These are phyloP conservation scores for Rhegmatorhina hoffmannsi DNA, from an alignment of 2,113 vertebrate species.

Conservation along the genomic window DNA sequence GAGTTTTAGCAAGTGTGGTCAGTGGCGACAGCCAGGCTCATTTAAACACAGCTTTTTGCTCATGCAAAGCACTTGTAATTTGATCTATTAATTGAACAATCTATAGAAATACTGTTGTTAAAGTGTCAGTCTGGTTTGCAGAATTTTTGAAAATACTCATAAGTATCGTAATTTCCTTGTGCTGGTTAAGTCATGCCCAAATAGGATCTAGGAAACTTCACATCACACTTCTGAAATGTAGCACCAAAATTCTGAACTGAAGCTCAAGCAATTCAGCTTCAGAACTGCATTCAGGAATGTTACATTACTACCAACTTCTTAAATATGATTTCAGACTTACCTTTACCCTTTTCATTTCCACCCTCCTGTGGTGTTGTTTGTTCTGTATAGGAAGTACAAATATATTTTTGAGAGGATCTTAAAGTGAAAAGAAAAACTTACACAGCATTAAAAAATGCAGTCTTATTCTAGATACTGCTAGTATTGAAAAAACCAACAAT, in stretches of 20 bases:
- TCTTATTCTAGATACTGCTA: not conserved
- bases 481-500: not conserved
- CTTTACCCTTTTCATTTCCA: constrained; percentile 70
- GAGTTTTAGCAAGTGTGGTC: not conserved
- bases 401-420: constrained; percentile 63
- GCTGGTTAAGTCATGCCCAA: not conserved
- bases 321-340: constrained; percentile 64
- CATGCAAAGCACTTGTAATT: not conserved
- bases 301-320: not conserved
- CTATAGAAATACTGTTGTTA: not conserved
- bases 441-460: constrained; percentile 2
- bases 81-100: not conserved
- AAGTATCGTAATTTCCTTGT: not conserved
- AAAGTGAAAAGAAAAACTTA: constrained; percentile 53
- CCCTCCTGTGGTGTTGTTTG: constrained; percentile 67
- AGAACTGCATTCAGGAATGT: not conserved
- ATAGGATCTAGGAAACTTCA: not conserved
- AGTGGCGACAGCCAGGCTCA: not conserved
- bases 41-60: not conserved
- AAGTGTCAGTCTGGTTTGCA: not conserved
- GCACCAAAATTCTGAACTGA: not conserved
- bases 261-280: not conserved
- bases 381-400: constrained; percentile 79
- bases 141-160: not conserved
- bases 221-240: not conserved